These are phyloP conservation scores for Vidua macroura DNA, from an alignment of 2,113 vertebrate species.

Conservation along the genomic window DNA sequence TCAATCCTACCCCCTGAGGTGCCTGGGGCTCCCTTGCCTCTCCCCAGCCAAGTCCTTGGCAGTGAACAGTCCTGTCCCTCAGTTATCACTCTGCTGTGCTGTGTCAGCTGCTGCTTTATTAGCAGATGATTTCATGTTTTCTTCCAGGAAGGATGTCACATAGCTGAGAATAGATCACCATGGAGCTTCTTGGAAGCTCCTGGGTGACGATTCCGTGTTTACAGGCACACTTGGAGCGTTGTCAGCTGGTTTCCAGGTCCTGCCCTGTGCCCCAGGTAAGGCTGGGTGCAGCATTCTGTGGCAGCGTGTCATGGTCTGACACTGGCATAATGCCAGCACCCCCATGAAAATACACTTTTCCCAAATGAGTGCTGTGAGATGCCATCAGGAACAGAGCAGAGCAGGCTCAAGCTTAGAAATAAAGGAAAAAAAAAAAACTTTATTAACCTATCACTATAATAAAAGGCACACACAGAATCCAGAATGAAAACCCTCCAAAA, in stretches of 20 bases:
- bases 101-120: background rate
- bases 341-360: too few relatives aligned
- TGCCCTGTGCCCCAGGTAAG: background rate
- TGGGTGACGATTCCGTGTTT: background rate
- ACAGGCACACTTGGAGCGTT: background rate
- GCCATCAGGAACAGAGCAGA: too few relatives aligned
- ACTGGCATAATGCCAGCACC: too few relatives aligned
- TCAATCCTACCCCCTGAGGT: fast-evolving
- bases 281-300: background rate
- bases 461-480: too few relatives aligned
- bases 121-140: background rate
- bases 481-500: too few relatives aligned
- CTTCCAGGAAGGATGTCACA: background rate
- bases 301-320: background rate
- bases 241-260: background rate
- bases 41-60: background rate
- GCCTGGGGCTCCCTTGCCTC: background rate
- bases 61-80: background rate
- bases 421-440: too few relatives aligned
- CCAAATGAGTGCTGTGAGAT: too few relatives aligned
- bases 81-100: fast-evolving
- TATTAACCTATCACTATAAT: too few relatives aligned
- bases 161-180: background rate
- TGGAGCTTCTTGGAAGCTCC: background rate
- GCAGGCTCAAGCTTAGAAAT: too few relatives aligned